A percentile compares a stretch with the other conserved stretches of the same genome.
Conservation (phyloP, 2,888 invertebrate species). For the Coelinius sp. region DNA sequence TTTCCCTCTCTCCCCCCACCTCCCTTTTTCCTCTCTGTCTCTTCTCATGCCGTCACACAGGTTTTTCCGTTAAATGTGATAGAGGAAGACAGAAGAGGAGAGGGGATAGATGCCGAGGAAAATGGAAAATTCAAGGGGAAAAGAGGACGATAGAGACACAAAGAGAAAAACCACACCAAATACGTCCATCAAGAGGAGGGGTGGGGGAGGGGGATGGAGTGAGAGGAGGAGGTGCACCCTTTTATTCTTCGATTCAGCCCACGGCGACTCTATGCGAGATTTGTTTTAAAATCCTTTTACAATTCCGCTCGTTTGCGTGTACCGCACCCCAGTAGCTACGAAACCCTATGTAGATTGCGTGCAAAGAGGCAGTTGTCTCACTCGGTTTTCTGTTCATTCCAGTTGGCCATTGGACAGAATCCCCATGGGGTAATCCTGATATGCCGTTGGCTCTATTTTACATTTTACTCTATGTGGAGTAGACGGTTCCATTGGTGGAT, state of each 20-base stretch:
- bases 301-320: slow-evolving; percentile 55
- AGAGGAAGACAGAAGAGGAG: slow-evolving; percentile 39
- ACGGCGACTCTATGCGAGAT: slow-evolving; percentile 64
- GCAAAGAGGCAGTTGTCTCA: slow-evolving; percentile 54
- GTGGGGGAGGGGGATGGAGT: slow-evolving; percentile 43
- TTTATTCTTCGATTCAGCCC: slow-evolving; percentile 66
- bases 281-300: slow-evolving; percentile 71
- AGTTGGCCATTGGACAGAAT: slow-evolving; percentile 17
- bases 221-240: slow-evolving; percentile 48
- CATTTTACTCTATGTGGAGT: slow-evolving; percentile 19
- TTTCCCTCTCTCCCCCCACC: slow-evolving; percentile 55
- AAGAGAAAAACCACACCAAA: not conserved
- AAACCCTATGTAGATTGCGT: slow-evolving; percentile 60
- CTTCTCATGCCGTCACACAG: not conserved
- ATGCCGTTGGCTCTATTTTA: slow-evolving; percentile 5
- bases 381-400: slow-evolving; percentile 9
- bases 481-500: not conserved
- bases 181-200: not conserved
- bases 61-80: slow-evolving; percentile 39
- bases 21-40: not conserved
- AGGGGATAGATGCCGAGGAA: slow-evolving; percentile 29
- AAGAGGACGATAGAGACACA: slow-evolving; percentile 17
- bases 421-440: slow-evolving; percentile 33
- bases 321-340: slow-evolving; percentile 28
- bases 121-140: slow-evolving; percentile 29